A percentile compares a stretch with the other conserved stretches of the same genome.
phyloP scores from a whole-genome alignment of 1,140 invertebrate species.

The Halictus rubicundus region DNA sequence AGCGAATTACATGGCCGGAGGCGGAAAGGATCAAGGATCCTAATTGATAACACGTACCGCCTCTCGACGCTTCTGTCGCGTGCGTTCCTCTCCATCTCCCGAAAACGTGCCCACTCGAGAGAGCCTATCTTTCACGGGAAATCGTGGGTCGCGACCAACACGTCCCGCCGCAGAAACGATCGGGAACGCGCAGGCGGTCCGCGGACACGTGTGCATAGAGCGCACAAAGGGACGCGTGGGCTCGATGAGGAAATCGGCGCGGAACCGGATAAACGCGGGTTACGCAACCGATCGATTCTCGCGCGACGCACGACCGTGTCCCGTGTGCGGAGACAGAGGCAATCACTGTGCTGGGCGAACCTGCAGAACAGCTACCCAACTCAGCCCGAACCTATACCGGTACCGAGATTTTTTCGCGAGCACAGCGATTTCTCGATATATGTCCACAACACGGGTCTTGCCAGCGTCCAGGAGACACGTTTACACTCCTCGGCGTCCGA shows the following conservation, averaged over 20 bases:
- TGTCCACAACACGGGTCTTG: too few relatives aligned
- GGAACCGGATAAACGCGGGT: constrained; percentile 12
- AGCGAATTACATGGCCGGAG: constrained; percentile 8
- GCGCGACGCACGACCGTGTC: too few relatives aligned
- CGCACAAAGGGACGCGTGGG: constrained; percentile 56
- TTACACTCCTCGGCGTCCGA: too few relatives aligned
- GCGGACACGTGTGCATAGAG: constrained; percentile 15
- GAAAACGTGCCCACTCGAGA: not conserved
- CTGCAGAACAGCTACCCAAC: too few relatives aligned
- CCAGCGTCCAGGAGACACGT: too few relatives aligned
- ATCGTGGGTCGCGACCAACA: not conserved
- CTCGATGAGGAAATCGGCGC: constrained; percentile 41
- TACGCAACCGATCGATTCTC: constrained; percentile 30
- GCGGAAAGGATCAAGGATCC: constrained; percentile 26
- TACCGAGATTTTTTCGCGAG: too few relatives aligned
- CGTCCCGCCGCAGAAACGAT: not conserved
- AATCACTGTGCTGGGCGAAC: too few relatives aligned
- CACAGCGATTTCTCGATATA: too few relatives aligned
- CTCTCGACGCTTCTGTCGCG: not conserved
- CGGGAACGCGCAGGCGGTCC: constrained; percentile 29
- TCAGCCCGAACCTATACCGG: too few relatives aligned
- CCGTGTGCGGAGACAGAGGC: too few relatives aligned
- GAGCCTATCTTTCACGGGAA: not conserved
- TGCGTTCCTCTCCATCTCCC: not conserved
- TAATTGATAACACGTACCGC: constrained; percentile 32